phyloP scores from a whole-genome alignment of 2,113 vertebrate genomes.

The Tricholaema leucomelas region DNA sequence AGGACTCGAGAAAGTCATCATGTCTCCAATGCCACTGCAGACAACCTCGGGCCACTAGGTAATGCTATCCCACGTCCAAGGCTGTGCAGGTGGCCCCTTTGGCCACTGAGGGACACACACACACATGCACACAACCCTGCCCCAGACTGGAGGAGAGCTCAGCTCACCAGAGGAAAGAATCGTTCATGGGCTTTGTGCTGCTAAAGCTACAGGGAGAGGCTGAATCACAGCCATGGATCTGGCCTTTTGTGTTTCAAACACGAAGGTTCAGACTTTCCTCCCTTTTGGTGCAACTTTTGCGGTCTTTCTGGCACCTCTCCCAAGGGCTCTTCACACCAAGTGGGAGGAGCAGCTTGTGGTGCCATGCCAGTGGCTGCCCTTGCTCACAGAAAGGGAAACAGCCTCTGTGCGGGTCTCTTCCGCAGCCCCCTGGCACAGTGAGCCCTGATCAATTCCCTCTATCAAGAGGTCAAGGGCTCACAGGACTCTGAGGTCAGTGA shows the following conservation, averaged over 20 bases:
- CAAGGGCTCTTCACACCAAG: background rate
- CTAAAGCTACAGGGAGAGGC: background rate
- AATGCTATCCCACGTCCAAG: accelerated
- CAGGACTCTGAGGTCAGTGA: background rate
- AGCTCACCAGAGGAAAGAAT: background rate
- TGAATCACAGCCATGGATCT: background rate
- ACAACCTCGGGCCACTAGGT: background rate
- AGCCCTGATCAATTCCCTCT: background rate
- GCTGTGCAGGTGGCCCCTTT: background rate
- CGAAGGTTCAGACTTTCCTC: background rate
- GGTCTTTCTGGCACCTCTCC: background rate
- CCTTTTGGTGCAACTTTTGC: background rate
- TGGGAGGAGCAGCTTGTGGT: background rate
- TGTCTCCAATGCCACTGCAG: background rate
- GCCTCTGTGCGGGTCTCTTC: background rate
- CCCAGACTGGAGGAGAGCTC: background rate
- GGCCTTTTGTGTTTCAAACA: background rate
- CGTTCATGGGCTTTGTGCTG: background rate
- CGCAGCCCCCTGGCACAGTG: background rate
- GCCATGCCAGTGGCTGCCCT: accelerated
- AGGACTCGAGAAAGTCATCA: background rate
- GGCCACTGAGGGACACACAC: accelerated
- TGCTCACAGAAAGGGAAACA: background rate
- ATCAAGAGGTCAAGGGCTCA: background rate
- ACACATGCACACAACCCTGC: too few species aligned